phyloP scores from a whole-genome alignment of 2,797 vertebrate genomes.

The Myripristis murdjan region DNA sequence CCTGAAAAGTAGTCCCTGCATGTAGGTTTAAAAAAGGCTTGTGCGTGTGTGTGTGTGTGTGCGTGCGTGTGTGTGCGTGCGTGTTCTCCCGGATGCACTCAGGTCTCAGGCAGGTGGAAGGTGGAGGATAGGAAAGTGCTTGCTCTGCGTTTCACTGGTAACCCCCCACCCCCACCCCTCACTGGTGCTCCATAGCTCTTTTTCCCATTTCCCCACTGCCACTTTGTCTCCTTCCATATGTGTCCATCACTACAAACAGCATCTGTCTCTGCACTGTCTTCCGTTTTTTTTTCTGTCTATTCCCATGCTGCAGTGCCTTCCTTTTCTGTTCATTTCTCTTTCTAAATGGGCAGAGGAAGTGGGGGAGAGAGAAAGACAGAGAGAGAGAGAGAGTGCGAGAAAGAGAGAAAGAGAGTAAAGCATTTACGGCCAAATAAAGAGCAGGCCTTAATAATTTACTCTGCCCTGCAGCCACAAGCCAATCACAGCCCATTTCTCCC shows the following conservation, averaged over 20 bases:
- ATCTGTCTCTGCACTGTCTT: conserved; percentile 55
- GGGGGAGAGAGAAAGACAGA: conserved; percentile 20
- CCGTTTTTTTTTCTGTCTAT: conserved; percentile 11
- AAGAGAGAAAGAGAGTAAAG: conserved; percentile 33
- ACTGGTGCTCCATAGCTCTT: conserved; percentile 27
- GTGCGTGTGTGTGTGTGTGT: conserved; percentile 24
- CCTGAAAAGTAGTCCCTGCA: conserved; percentile 6
- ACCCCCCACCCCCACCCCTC: conserved; percentile 8
- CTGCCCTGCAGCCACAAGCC: conserved; percentile 72
- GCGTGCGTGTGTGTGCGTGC: not conserved
- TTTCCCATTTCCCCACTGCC: conserved; percentile 46
- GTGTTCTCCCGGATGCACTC: conserved; percentile 8
- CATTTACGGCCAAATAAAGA: conserved; percentile 78
- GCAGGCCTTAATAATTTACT: conserved; percentile 81
- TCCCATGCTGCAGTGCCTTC: conserved; percentile 32
- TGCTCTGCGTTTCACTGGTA: conserved; percentile 52
- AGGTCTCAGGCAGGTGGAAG: conserved; percentile 52
- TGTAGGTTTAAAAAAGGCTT: conserved; percentile 15
- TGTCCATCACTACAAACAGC: conserved; percentile 49
- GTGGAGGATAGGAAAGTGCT: conserved; percentile 53
- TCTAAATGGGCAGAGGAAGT: conserved; percentile 62
- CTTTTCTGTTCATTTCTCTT: conserved; percentile 60
- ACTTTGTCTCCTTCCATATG: conserved; percentile 41
- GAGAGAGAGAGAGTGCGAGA: too few species aligned
- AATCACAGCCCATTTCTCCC: conserved; percentile 63